These are phyloP conservation scores for Bilobella aurantiaca DNA, from an alignment of 1,140 invertebrate genomes.

Conservation along the genomic window DNA sequence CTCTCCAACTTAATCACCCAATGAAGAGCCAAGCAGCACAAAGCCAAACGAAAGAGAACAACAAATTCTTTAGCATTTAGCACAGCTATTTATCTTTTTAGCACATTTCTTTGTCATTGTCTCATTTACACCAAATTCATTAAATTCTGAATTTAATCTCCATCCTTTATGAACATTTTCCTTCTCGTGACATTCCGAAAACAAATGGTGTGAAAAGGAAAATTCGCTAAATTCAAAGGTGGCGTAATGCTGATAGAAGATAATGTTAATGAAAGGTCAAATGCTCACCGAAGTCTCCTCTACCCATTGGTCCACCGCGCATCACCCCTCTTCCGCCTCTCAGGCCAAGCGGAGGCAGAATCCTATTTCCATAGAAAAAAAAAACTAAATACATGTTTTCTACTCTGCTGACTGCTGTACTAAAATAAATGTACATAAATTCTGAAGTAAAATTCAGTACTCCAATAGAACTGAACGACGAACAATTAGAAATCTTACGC, in stretches of 20 bases:
- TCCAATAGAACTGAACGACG: neutral
- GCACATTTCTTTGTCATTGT: too few relatives aligned
- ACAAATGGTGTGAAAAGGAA: neutral
- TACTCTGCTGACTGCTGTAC: too few relatives aligned
- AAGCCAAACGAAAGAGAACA: too few relatives aligned
- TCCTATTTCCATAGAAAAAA: constrained; percentile 40
- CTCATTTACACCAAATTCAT: too few relatives aligned
- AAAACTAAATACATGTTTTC: constrained; percentile 25
- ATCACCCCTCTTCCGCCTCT: constrained; percentile 46
- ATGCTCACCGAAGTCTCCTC: constrained; percentile 75
- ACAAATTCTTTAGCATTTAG: too few relatives aligned
- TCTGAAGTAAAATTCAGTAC: constrained; percentile 37
- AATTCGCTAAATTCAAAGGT: neutral
- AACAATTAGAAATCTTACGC: neutral
- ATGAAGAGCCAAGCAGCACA: too few relatives aligned
- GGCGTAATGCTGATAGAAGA: neutral
- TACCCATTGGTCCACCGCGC: constrained; percentile 60
- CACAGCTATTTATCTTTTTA: too few relatives aligned
- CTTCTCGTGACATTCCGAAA: neutral
- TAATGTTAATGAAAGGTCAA: neutral
- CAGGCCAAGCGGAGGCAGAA: constrained; percentile 50
- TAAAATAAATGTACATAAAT: too few relatives aligned
- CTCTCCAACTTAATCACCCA: too few relatives aligned
- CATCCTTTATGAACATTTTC: too few relatives aligned
- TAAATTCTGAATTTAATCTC: too few relatives aligned